These are phyloP conservation scores for Alligator mississippiensis DNA, from an alignment of 2,113 vertebrate species.

Conservation along the genomic window DNA sequence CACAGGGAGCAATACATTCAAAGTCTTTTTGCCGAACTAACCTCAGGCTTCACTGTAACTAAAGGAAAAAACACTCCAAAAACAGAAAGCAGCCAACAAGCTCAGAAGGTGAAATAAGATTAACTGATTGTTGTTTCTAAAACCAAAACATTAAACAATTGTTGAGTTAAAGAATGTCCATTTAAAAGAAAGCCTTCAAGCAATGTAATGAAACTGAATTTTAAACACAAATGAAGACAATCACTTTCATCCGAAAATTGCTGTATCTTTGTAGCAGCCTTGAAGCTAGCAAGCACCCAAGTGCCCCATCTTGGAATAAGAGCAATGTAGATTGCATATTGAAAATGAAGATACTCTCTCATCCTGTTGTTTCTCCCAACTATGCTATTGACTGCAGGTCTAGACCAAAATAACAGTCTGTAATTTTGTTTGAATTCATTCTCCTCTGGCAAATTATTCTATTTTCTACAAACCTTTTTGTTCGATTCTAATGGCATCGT, in stretches of 20 bases:
- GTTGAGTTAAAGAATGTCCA: neutral
- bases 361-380: conserved; percentile 30
- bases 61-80: conserved; percentile 6
- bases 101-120: conserved; percentile 21
- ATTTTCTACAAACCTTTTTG: conserved; percentile 48
- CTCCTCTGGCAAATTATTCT: conserved; percentile 42
- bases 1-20: neutral
- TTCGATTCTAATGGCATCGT: conserved; percentile 40
- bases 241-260: neutral
- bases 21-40: neutral
- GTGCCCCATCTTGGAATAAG: neutral
- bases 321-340: conserved; percentile 8
- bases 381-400: conserved; percentile 8
- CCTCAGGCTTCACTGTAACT: neutral
- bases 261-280: neutral
- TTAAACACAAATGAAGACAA: conserved; percentile 20
- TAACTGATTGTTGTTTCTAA: neutral
- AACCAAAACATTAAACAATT: conserved; percentile 35
- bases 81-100: neutral
- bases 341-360: neutral
- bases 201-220: conserved; percentile 11
- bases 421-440: conserved; percentile 50
- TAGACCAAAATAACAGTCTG: conserved; percentile 19
- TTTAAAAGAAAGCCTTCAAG: conserved; percentile 4
- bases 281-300: neutral